These are phyloP conservation scores for Digitonthophagus gazella DNA, from an alignment of 2,888 invertebrate genomes.

Conservation along the genomic window DNA sequence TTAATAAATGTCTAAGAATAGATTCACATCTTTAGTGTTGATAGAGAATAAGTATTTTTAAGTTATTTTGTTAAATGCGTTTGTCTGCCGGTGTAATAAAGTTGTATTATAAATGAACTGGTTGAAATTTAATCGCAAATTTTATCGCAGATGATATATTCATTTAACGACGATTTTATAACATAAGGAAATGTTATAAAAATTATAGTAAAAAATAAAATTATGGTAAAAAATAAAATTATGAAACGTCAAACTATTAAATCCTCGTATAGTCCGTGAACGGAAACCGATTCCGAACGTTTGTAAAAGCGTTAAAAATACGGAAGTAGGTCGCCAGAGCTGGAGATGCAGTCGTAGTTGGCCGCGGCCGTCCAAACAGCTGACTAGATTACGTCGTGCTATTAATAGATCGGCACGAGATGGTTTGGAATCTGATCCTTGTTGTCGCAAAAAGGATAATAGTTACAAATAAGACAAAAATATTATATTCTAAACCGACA, in stretches of 20 bases:
- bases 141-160: not conserved
- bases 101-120: not conserved
- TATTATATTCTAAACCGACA: too few species aligned
- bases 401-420: slow-evolving; percentile 33
- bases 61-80: too few species aligned
- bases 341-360: slow-evolving; percentile 35
- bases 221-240: too few species aligned
- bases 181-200: too few species aligned
- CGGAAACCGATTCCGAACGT: slow-evolving; percentile 38
- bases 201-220: too few species aligned
- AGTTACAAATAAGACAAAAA: too few species aligned
- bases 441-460: not conserved
- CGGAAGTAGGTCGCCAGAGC: slow-evolving; percentile 45
- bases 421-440: not conserved
- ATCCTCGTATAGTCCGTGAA: slow-evolving; percentile 28
- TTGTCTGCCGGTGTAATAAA: not conserved
- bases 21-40: too few species aligned
- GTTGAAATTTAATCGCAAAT: not conserved
- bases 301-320: slow-evolving; percentile 43
- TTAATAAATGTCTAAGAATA: not conserved
- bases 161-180: not conserved
- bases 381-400: slow-evolving; percentile 32
- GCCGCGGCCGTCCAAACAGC: slow-evolving; percentile 35
- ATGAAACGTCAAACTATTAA: too few species aligned
- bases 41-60: too few species aligned